Base-by-base conservation (phyloP, 2,888 invertebrate genomes). In the Calameuta pallipes region DNA sequence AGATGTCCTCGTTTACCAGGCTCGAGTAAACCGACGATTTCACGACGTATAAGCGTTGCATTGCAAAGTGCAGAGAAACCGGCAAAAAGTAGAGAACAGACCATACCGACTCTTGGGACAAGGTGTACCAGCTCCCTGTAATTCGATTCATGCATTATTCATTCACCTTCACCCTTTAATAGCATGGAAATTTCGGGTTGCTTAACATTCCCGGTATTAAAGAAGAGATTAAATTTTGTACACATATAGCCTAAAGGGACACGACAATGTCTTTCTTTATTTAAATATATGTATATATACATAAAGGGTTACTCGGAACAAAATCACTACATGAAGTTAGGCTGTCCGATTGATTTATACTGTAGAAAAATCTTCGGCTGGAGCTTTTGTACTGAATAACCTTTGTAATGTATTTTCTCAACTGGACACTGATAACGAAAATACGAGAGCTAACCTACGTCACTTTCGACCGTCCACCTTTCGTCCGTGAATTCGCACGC, bases 111-210 rank as follows among this genome's bases (percentile, higher is more conserved):
- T 56, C 71, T 31, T 33, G 71, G 34, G 30, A 31, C 71, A 71
- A 34, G 33, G 71, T 71, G 74, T 34, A 37, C 34, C 35, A n/a
- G n/a, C 36, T 70, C 15, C n/a, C n/a, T n/a, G 74, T 70, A 79
- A 71, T 78, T 76, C 73, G 56, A 69, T 79, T 79, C 74, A 76
- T 74, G 73, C 76, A 79, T 79, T 76, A 78, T 78, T 78, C 78
- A 79, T 79, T 71, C 36, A 69, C 68, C 69, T 76, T 70, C 34
- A 31, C 76, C 76, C 70, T 79, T 76, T 77, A 79, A 79, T 78
- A 75, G 78, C 37, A 78, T 78, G 78, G 70, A 70, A 78, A 78
- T 78, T 36, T 34, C 9, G 70, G 56, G 30, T 30, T n/a, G 31
- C 36, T 75, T 74, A 71, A 71, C 71, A 31, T 71, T 71, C 34